Evolutionary conservation across 2,797 vertebrate genomes (phyloP), one percentile per base, ranked within the genome.

Genomic region (Spinus pinus): DNA sequence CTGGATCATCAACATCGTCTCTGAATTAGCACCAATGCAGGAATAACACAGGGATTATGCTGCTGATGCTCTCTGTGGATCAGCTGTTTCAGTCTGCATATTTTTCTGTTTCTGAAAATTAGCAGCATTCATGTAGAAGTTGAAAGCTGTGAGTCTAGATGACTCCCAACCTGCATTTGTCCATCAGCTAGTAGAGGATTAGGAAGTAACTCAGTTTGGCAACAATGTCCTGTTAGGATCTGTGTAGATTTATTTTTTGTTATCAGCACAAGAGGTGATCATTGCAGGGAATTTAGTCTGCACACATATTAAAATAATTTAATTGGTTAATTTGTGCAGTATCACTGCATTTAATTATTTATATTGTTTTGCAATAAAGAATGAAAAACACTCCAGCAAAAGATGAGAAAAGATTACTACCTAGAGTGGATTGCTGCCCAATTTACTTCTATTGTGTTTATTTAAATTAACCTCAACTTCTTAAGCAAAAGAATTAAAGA

Each of bases 401-500:
- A 93, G 30, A 35, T 81, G 53, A 70, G 56, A 86, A 65, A 92
- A 78, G 39, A 61, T 13, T 19, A 53, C 22, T 61, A 69, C 25
- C 60, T 86, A 35, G 42, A 58, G 39, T 31, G 24, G 56, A 79
- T 6, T 62, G 27, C 22, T 66, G n/a, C 14, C 56, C 15, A 10
- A 50, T 50, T 81, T 69, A 42, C 39, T 54, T 91, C 58, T 37
- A 33, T 19, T 86, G 41, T 53, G 81, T 56, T 84, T 81, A 86
- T 69, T 96, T 39, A 96, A 88, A 94, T 94, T 27, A 50, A 90
- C 25, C 18, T 58, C 28, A 65, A 90, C 10, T 82, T 74, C 86
- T 90, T 4, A 20, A 74, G 72, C 19, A 81, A 62, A 96, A 90
- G 31, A 77, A 78, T 78, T 69, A 60, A 16, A 20, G 58, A 85